phyloP scores from a whole-genome alignment of 2,797 vertebrate genomes.

The Taenioides sp. region DNA sequence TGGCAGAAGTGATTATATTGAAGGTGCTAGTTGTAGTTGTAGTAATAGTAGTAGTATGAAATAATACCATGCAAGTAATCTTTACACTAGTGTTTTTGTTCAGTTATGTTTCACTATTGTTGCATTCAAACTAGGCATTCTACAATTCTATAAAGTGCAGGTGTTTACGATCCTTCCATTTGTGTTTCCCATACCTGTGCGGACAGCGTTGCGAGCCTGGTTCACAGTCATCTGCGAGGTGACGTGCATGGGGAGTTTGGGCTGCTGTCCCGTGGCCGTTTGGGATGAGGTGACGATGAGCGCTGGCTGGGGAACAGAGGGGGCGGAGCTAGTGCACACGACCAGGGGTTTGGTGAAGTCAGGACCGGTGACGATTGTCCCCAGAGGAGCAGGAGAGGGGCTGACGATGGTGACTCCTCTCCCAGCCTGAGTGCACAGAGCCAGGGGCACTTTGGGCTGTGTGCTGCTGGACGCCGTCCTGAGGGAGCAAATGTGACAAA shows the following conservation, averaged over 20 bases:
- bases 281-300: slow-evolving; percentile 85
- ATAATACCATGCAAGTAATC: too few relatives aligned
- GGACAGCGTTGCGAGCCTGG: slow-evolving; percentile 91
- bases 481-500: slow-evolving; percentile 6
- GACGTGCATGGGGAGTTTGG: slow-evolving; percentile 90
- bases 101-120: too few relatives aligned
- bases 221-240: slow-evolving; percentile 96
- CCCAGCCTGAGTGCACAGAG: slow-evolving; percentile 82
- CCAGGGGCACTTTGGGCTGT: slow-evolving; percentile 87
- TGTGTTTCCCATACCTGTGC: slow-evolving; percentile 83
- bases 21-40: too few relatives aligned
- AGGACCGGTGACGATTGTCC: slow-evolving; percentile 63
- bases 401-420: slow-evolving; percentile 86
- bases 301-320: slow-evolving; percentile 75
- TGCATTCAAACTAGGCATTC: too few relatives aligned
- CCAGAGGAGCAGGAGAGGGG: slow-evolving; percentile 81
- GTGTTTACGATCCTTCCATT: not conserved
- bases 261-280: slow-evolving; percentile 86
- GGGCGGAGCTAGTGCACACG: slow-evolving; percentile 65
- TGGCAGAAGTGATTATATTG: too few relatives aligned
- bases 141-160: too few relatives aligned
- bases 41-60: too few relatives aligned
- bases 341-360: slow-evolving; percentile 76
- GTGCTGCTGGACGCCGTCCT: slow-evolving; percentile 84
- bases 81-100: too few relatives aligned